These are phyloP conservation scores for Pristionchus maxplancki DNA, from an alignment of 2,888 invertebrate species.

Conservation along the genomic window DNA sequence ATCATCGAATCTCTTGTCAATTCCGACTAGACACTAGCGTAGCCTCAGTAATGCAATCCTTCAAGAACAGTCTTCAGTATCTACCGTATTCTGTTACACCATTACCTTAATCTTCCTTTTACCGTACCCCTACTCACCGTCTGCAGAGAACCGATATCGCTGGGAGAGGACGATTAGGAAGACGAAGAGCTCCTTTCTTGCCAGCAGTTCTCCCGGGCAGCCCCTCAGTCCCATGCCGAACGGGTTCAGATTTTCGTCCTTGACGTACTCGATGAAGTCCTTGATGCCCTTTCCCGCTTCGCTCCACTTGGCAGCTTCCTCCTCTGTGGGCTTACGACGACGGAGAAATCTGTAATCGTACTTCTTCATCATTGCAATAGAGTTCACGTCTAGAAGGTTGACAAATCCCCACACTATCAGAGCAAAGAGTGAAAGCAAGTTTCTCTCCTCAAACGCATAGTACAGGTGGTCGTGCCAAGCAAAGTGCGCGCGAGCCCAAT, in stretches of 20 bases:
- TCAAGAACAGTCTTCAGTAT: no score
- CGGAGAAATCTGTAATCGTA: constrained; percentile 40
- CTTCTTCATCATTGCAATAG: no score
- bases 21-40: no score
- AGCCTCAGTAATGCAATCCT: no score
- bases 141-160: constrained; percentile 65
- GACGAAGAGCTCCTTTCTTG: constrained; percentile 68
- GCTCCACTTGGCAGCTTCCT: background rate
- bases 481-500: constrained; percentile 38
- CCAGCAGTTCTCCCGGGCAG: constrained; percentile 69
- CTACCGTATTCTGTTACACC: no score
- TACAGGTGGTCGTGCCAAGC: background rate
- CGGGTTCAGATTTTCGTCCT: constrained; percentile 53
- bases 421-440: background rate
- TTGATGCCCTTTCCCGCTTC: background rate
- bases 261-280: background rate
- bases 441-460: background rate
- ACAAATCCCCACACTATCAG: background rate
- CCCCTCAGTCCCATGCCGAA: constrained; percentile 63
- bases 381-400: no score
- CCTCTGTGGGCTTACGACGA: background rate
- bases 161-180: constrained; percentile 68
- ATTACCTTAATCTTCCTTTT: no score
- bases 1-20: no score
- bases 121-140: constrained; percentile 32